phyloP scores from a whole-genome alignment of 1,140 invertebrate genomes.

The Drosophila willistoni region DNA sequence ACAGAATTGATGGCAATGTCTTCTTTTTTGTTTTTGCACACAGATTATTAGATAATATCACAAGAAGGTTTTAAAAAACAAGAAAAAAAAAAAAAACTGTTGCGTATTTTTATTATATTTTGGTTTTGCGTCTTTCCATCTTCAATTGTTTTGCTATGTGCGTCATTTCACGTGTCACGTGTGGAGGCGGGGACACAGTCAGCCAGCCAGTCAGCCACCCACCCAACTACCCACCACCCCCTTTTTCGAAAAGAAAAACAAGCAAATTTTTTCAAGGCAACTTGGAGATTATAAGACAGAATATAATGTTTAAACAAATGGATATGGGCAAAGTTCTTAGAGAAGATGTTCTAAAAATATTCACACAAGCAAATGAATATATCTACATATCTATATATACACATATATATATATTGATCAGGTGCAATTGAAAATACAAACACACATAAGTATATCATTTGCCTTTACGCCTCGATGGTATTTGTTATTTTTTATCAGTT shows the following conservation, averaged over 20 bases:
- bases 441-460: background rate
- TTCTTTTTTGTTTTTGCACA: background rate
- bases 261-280: slow-evolving; percentile 45
- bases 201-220: background rate
- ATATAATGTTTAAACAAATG: slow-evolving; percentile 42
- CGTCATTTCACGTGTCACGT: slow-evolving; percentile 58
- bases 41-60: slow-evolving; percentile 33
- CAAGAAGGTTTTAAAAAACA: slow-evolving; percentile 31
- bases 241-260: slow-evolving; percentile 13
- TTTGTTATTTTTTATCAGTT: slow-evolving; percentile 3
- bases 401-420: background rate
- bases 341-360: slow-evolving; percentile 47
- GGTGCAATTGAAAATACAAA: background rate
- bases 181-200: slow-evolving; percentile 35
- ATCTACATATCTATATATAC: background rate
- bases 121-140: slow-evolving; percentile 21
- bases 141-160: slow-evolving; percentile 45
- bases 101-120: slow-evolving; percentile 10
- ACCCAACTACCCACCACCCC: background rate
- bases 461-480: background rate
- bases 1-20: slow-evolving; percentile 17
- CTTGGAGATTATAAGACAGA: slow-evolving; percentile 51
- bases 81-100: slow-evolving; percentile 21
- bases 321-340: slow-evolving; percentile 16
- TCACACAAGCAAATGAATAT: background rate